Percentiles rank a stretch among this genome's conserved stretches.
phyloP scores from a whole-genome alignment of 2,113 vertebrate species.

The Oenanthe oenanthe region DNA sequence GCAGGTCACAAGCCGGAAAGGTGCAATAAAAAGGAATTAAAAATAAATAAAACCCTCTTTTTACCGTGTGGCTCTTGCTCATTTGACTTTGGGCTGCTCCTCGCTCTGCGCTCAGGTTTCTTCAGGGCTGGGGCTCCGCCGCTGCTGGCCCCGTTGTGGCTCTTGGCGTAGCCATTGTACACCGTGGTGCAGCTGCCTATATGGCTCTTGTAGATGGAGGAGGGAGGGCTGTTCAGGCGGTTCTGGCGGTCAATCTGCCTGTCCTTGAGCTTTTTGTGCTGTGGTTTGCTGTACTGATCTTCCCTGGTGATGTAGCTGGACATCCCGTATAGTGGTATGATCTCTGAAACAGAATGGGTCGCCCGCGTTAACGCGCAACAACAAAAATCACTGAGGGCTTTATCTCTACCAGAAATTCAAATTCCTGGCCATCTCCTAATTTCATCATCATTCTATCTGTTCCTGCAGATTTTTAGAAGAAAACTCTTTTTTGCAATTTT shows the following conservation, averaged over 20 bases:
- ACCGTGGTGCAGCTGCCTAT: constrained; percentile 77
- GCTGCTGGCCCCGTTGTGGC: constrained; percentile 72
- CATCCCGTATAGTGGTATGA: constrained; percentile 96
- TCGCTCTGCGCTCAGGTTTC: constrained; percentile 85
- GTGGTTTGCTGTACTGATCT: constrained; percentile 93
- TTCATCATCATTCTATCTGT: no score
- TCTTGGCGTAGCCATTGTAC: constrained; percentile 89
- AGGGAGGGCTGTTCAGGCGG: constrained; percentile 91
- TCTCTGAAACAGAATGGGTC: constrained; percentile 77
- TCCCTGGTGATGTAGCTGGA: constrained; percentile 92
- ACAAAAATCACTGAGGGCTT: background rate
- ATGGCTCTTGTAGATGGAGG: constrained; percentile 88
- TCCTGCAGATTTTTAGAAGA: background rate
- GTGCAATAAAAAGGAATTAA: constrained; percentile 30
- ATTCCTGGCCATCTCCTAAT: background rate
- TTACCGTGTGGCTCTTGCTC: constrained; percentile 88
- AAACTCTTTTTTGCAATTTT: background rate
- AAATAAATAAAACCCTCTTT: background rate
- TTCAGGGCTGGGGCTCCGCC: constrained; percentile 79
- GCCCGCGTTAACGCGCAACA: rapidly evolving
- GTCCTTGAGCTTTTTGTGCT: constrained; percentile 94
- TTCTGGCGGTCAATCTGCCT: constrained; percentile 93
- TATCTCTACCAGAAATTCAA: background rate
- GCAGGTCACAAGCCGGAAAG: background rate
- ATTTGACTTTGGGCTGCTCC: constrained; percentile 88